Evolutionary conservation across 2,113 vertebrate genomes (phyloP).

Genomic region (Cepphus grylle): DNA sequence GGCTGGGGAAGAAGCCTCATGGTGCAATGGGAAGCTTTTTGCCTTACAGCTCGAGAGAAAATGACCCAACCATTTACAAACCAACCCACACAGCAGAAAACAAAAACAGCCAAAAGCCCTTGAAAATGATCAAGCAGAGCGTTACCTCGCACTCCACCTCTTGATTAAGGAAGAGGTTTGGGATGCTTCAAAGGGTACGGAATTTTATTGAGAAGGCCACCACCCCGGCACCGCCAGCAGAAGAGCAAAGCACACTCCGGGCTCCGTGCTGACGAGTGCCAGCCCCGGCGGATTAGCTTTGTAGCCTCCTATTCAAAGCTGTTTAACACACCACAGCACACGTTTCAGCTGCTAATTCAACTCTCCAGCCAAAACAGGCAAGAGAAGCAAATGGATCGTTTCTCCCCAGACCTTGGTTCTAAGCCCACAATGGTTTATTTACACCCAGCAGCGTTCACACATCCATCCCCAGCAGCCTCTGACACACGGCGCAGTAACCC

Average conservation of each 20-base stretch:
- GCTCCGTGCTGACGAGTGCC: not conserved
- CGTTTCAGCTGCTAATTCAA: not conserved
- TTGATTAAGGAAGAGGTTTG: not conserved
- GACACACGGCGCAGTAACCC: not conserved
- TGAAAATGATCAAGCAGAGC: not conserved
- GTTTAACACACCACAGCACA: constrained; percentile 13
- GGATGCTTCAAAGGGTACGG: not conserved
- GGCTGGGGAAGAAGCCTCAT: not conserved
- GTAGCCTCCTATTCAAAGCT: not conserved
- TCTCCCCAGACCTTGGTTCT: not conserved
- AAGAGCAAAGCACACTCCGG: not conserved
- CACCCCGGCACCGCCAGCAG: not conserved
- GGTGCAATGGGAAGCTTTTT: not conserved
- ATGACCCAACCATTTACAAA: not conserved
- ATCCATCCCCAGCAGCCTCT: not conserved
- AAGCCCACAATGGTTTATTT: not conserved
- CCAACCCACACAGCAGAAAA: not conserved
- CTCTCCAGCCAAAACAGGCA: not conserved
- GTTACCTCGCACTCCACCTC: not conserved
- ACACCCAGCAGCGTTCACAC: not conserved
- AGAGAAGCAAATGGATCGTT: not conserved
- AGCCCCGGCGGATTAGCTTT: not conserved
- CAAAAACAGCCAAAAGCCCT: not conserved
- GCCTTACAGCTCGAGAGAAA: not conserved
- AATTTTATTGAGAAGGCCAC: not conserved